Base-by-base conservation (phyloP, 2,888 invertebrate genomes). In the Andricus quercusramuli region DNA sequence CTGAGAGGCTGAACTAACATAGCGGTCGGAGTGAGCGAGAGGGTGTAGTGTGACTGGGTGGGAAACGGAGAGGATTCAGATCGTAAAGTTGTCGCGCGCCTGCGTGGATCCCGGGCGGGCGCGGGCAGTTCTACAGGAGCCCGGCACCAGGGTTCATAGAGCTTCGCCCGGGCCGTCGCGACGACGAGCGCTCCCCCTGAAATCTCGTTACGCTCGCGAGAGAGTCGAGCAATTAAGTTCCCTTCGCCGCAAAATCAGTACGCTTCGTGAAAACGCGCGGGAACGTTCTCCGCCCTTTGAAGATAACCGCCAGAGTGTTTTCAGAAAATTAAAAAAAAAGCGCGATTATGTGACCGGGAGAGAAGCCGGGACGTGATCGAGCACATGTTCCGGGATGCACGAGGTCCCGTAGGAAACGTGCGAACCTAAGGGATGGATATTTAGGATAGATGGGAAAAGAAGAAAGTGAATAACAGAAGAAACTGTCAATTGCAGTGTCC, bases 91-190 rank as follows among this genome's bases (percentile, higher is more conserved):
- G 88, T 89, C 91, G 89, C 88, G 90, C 92, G 92, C 92, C 89
- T 92, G 92, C 92, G 92, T 91, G 91, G 90, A 90, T 91, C 92
- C 92, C 92, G 92, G 92, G 90, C 92, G 91, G 91, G 91, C 91
- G 91, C 91, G 91, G 91, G 91, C 90, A 91, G 92, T 91, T 90
- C 91, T 90, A 91, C 89, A 88, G 91, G 90, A 91, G 91, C 92
- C 92, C 91, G 91, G 92, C 92, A 86, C 84, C 85, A 86, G 90
- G 91, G 91, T 91, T 92, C 90, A 82, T 85, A 92, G 92, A 92
- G 92, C 92, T 92, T 92, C 92, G 92, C 92, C 92, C 92, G 92
- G 92, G 90, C 86, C 89, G 90, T 89, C 88, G 89, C 88, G 91
- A 91, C 91, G 91, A 90, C 91, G 90, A 91, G 90, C 85, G 87